A percentile compares a stretch with the other conserved stretches of the same genome.
Evolutionary conservation across 2,113 vertebrate genomes (phyloP).

Genomic region (Ciconia maguari): DNA sequence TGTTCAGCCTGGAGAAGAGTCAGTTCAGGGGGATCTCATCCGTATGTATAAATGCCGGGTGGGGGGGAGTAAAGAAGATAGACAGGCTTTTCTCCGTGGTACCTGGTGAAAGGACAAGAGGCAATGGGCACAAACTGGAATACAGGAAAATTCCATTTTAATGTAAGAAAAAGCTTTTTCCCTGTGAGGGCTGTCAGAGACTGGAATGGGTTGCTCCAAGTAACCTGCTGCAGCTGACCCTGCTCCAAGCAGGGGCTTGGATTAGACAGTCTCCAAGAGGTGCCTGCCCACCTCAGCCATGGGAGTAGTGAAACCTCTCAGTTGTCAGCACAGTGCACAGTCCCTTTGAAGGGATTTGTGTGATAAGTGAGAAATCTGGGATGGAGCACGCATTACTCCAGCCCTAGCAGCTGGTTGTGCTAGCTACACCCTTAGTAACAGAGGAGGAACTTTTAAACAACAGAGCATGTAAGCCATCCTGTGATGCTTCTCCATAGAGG

Average conservation of each 20-base stretch:
- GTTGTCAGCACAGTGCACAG: background rate
- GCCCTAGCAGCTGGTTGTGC: background rate
- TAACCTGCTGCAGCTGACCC: background rate
- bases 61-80: background rate
- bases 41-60: background rate
- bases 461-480: background rate
- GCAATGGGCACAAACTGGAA: background rate
- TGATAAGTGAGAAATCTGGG: background rate
- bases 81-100: background rate
- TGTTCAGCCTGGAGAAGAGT: background rate
- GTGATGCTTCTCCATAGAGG: fast-evolving
- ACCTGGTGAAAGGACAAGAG: background rate
- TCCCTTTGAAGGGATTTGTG: background rate
- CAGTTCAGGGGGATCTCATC: background rate
- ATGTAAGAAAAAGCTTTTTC: background rate
- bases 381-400: background rate
- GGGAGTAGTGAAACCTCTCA: background rate
- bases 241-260: too few relatives aligned
- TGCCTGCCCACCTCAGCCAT: background rate
- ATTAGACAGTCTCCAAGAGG: background rate
- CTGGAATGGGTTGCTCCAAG: background rate
- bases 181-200: background rate
- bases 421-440: background rate
- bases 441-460: background rate
- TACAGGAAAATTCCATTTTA: background rate